Percentiles rank a stretch among this genome's conserved stretches.
Conservation (phyloP, 2,797 vertebrate genomes). For the Geotria australis region DNA sequence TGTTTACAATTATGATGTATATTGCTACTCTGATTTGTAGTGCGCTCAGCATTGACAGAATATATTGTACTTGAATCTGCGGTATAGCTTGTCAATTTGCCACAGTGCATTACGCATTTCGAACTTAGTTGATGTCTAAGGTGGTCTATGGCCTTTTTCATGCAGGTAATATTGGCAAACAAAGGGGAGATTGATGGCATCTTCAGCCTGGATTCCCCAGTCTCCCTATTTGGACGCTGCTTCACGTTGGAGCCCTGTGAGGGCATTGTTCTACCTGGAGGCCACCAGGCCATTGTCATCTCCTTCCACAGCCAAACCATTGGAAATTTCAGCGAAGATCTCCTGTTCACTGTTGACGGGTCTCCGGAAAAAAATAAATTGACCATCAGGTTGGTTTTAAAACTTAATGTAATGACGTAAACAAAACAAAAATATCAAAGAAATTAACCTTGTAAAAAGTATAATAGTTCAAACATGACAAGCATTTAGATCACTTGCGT, state of each 20-base stretch:
- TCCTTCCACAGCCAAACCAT: conserved; percentile 19
- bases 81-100: too few species aligned
- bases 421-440: too few species aligned
- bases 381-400: conserved; percentile 17
- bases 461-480: too few species aligned
- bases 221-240: conserved; percentile 15
- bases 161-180: conserved; percentile 29
- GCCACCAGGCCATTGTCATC: conserved; percentile 18
- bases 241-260: conserved; percentile 28
- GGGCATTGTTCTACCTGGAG: conserved; percentile 17
- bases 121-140: neutral
- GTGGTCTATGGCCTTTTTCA: conserved; percentile 1
- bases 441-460: too few species aligned
- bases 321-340: conserved; percentile 27
- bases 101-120: neutral
- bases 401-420: too few species aligned
- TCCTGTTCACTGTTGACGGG: conserved; percentile 20
- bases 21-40: too few species aligned
- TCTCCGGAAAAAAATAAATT: conserved; percentile 15
- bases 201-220: conserved; percentile 14
- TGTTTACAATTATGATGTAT: too few species aligned
- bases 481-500: too few species aligned
- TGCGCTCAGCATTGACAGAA: too few species aligned
- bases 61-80: too few species aligned
- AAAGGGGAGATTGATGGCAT: conserved; percentile 26